Base-by-base conservation (phyloP, 2,888 invertebrate species). In the Malacosoma neustria region DNA sequence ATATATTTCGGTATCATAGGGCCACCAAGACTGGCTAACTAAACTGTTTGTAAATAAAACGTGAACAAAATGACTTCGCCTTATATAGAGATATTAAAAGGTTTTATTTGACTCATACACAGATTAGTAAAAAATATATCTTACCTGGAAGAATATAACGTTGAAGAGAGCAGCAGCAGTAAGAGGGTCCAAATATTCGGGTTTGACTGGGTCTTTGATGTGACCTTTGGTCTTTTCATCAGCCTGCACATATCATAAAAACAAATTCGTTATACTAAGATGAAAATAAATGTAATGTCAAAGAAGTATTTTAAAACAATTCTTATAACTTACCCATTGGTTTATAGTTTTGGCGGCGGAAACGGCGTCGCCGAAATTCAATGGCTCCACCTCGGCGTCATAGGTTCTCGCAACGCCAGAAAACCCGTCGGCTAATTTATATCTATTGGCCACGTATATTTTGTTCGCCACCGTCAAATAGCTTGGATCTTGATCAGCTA, bases 391-490 rank as follows among this genome's bases (percentile, higher is more conserved):
- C 14, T 61, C 59, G 38, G 59, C 59, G 11, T 37, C 45, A 47
- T 62, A 71, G 0, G 44, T 35, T 1, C 37, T 38, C 1, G 61
- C 61, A 0, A 42, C 38, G 0, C 29, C 30, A 1, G 39, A 33
- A 46, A 72, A 71, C 1, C 35, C 1, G 0, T 59, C 49, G 14
- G 51, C 37, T 12, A 71, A 37, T 1, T 42, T 38, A 36, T 42
- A 53, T 1, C 42, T 30, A 2, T 61, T 12, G 1, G 52, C 42
- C 3, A 72, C 59, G 43, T 61, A 64, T 13, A 72, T 46, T 45
- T 67, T 72, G 51, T 68, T 66, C 14, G 66, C 65, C 7, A 72
- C 46, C 0, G 59, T 60, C 34, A 72, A 37, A 37, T 49, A 62
- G 2, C 45, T 52, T 0, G 57, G 51, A 44, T 67, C 54, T 51